Conservation (phyloP, 2,113 vertebrate genomes). For the Camelus dromedarius region DNA sequence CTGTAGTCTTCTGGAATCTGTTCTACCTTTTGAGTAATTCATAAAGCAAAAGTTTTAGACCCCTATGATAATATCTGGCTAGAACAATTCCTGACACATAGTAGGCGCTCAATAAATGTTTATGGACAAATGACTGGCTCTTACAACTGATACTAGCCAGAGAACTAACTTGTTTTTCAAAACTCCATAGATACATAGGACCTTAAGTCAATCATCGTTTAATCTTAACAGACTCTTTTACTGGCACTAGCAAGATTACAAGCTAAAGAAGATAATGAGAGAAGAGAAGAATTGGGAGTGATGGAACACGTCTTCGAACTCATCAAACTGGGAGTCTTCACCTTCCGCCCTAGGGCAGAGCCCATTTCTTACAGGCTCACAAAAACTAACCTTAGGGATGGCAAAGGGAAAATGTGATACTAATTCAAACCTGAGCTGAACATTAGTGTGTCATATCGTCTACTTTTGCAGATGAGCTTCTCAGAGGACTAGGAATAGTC, state of each 20-base stretch:
- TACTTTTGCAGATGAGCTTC: background rate
- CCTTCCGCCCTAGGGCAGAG: background rate
- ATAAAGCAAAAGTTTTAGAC: background rate
- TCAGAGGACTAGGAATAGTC: background rate
- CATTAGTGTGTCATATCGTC: background rate
- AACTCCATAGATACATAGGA: background rate
- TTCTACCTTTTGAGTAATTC: conserved; percentile 7
- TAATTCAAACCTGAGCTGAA: background rate
- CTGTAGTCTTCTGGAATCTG: background rate
- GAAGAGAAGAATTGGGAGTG: background rate
- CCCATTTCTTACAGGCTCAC: background rate
- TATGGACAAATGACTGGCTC: background rate
- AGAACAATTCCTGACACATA: conserved; percentile 10
- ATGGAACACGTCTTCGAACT: background rate
- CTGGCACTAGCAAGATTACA: background rate
- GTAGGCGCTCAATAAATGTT: background rate
- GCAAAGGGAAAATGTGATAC: background rate
- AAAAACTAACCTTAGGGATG: background rate
- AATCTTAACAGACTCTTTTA: background rate
- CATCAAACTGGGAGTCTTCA: background rate
- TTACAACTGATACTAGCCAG: background rate
- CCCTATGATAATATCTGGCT: background rate
- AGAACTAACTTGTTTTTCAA: conserved; percentile 5
- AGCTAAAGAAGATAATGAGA: background rate
- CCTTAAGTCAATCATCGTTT: background rate